Evolutionary conservation across 2,888 invertebrate genomes (phyloP).

Genomic region (Ectobius pallidus): DNA sequence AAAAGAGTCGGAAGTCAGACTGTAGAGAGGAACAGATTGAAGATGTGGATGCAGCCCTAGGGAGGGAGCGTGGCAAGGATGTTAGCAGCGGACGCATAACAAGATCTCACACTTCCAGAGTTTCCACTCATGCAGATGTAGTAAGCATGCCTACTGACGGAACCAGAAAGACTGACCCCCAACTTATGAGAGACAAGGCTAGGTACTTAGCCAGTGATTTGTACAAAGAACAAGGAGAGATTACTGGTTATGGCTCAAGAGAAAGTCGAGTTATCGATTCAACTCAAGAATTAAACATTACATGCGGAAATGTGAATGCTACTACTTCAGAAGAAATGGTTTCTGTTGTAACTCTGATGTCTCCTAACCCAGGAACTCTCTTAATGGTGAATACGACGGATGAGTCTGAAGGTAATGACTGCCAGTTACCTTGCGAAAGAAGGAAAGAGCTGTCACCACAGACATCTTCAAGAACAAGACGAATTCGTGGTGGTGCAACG

Average conservation of each 20-base stretch:
- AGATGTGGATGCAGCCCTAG: too few relatives aligned
- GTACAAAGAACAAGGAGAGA: conserved; percentile 4
- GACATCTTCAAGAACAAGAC: conserved; percentile 7
- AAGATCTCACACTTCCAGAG: conserved; percentile 18
- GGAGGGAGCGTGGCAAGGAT: conserved; percentile 8
- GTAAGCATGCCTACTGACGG: too few relatives aligned
- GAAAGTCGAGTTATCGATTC: conserved; percentile 31
- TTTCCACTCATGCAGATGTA: background rate
- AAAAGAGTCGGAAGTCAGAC: too few relatives aligned
- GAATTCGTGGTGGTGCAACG: conserved; percentile 24
- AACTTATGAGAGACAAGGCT: background rate
- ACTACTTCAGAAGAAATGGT: conserved; percentile 12
- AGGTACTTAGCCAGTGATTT: conserved; percentile 5
- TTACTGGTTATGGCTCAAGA: background rate
- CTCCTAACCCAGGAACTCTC: conserved; percentile 28
- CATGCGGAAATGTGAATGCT: conserved; percentile 25
- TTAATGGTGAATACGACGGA: conserved; percentile 26
- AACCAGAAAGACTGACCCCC: too few relatives aligned
- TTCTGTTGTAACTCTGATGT: conserved; percentile 25
- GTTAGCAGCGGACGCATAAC: conserved; percentile 18
- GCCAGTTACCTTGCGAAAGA: conserved; percentile 20
- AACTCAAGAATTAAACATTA: conserved; percentile 35
- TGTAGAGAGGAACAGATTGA: too few relatives aligned
- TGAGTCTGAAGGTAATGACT: conserved; percentile 16
- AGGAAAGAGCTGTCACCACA: conserved; percentile 11